Percentiles rank a stretch among this genome's conserved stretches.
These are phyloP conservation scores for Crossaster papposus DNA, from an alignment of 53 echinoderm and acorn worm genomes.

Conservation along the genomic window DNA sequence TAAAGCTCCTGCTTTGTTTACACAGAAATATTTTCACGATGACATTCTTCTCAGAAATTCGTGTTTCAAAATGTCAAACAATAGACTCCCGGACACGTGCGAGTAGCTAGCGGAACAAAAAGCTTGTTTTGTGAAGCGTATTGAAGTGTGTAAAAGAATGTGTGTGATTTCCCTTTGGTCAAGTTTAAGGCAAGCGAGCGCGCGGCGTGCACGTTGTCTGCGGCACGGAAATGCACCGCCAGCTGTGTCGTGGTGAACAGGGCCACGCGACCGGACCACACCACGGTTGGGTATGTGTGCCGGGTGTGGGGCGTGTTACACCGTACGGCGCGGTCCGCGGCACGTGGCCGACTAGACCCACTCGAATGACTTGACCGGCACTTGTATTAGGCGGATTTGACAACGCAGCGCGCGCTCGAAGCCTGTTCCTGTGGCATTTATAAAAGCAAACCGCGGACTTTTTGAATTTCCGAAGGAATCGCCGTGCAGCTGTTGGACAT, in stretches of 20 bases:
- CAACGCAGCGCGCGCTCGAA: neutral
- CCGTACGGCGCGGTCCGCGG: conserved; percentile 5
- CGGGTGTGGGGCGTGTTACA: neutral
- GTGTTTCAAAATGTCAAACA: conserved; percentile 50
- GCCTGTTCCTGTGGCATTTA: neutral
- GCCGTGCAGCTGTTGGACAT: neutral
- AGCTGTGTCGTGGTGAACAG: neutral
- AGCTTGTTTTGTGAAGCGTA: conserved; percentile 7
- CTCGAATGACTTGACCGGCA: conserved; percentile 1
- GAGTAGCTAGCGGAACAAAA: neutral
- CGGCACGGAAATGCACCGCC: conserved; percentile 9
- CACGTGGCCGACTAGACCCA: conserved; percentile 38
- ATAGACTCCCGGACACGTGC: neutral
- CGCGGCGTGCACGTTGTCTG: conserved; percentile 15
- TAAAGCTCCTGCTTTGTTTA: neutral
- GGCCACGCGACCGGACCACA: conserved; percentile 50
- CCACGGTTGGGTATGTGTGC: neutral
- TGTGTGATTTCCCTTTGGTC: neutral
- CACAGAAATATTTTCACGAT: conserved; percentile 41
- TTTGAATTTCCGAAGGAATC: neutral
- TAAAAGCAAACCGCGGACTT: neutral
- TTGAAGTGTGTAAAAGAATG: conserved; percentile 55
- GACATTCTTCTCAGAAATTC: conserved; percentile 21
- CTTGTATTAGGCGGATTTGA: conserved; percentile 12
- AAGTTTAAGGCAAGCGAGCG: conserved; percentile 15